Percentiles rank a stretch among this genome's conserved stretches.
phyloP scores from a whole-genome alignment of 2,888 invertebrate genomes.

The Orthosia cruda region DNA sequence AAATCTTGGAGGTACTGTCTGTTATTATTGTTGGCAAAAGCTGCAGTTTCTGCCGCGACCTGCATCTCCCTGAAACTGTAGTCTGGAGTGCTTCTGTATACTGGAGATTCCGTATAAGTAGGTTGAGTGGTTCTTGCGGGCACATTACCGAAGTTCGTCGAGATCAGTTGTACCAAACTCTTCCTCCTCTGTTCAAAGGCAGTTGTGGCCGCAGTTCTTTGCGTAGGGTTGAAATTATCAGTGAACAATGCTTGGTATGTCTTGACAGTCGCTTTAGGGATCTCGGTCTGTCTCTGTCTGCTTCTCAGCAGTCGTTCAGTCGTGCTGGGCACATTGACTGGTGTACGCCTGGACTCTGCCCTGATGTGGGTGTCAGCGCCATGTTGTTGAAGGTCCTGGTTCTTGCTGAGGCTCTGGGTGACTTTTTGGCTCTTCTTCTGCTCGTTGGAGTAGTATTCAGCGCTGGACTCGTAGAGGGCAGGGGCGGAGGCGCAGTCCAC shows the following conservation, averaged over 20 bases:
- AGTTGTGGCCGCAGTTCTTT: constrained; percentile 82
- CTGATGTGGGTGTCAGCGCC: constrained; percentile 80
- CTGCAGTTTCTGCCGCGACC: constrained; percentile 95
- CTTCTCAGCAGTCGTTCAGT: constrained; percentile 85
- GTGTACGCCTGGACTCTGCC: constrained; percentile 83
- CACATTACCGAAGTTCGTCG: constrained; percentile 82
- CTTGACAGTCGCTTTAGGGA: constrained; percentile 81
- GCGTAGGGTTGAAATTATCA: constrained; percentile 83
- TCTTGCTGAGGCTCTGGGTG: constrained; percentile 83
- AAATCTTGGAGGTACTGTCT: constrained; percentile 87
- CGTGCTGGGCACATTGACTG: constrained; percentile 83
- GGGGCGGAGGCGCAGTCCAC: constrained; percentile 97
- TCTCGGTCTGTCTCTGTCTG: constrained; percentile 82
- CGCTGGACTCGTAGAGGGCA: constrained; percentile 95
- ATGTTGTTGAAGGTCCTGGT: constrained; percentile 84
- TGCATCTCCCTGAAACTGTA: constrained; percentile 92
- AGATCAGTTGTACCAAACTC: constrained; percentile 86
- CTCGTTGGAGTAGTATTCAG: constrained; percentile 94
- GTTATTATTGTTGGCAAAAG: constrained; percentile 93
- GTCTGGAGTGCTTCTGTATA: constrained; percentile 85
- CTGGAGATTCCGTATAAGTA: constrained; percentile 82
- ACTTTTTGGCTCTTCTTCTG: constrained; percentile 90
- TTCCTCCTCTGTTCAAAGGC: constrained; percentile 85
- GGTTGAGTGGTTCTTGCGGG: constrained; percentile 81
- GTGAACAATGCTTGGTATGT: constrained; percentile 84